A percentile compares a stretch with the other conserved stretches of the same genome.
Evolutionary conservation across 2,888 invertebrate genomes (phyloP).

Genomic region (Silvanus unidentatus): DNA sequence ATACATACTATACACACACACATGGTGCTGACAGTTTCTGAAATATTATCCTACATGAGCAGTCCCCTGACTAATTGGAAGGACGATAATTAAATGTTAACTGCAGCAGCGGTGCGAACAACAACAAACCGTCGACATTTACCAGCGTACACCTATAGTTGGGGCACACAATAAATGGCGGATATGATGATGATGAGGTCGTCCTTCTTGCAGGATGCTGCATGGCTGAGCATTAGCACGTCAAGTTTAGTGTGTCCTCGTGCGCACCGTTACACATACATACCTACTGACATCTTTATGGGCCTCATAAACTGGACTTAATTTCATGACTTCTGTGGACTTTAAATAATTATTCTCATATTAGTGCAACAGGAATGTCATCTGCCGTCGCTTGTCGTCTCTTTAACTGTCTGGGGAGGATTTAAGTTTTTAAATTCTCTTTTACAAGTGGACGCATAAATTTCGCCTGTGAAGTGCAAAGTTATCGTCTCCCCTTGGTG

Average conservation of each 20-base stretch:
- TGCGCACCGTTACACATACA: slow-evolving; percentile 31
- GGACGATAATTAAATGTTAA: slow-evolving; percentile 36
- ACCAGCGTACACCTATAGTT: background rate
- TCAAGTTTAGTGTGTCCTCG: slow-evolving; percentile 34
- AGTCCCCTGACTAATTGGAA: slow-evolving; percentile 30
- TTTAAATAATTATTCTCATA: slow-evolving; percentile 23
- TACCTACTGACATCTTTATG: slow-evolving; percentile 37
- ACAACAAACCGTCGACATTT: background rate
- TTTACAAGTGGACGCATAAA: too few relatives aligned
- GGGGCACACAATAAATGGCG: slow-evolving; percentile 9
- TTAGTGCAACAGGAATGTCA: slow-evolving; percentile 19
- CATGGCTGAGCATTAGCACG: slow-evolving; percentile 28
- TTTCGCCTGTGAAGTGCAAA: too few relatives aligned
- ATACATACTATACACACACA: background rate
- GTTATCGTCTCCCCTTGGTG: too few relatives aligned
- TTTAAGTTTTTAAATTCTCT: too few relatives aligned
- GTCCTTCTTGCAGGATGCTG: slow-evolving; percentile 18
- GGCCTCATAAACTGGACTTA: slow-evolving; percentile 32
- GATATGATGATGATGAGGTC: slow-evolving; percentile 18
- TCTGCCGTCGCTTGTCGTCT: too few relatives aligned
- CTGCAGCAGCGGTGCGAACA: slow-evolving; percentile 22
- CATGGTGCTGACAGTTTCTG: slow-evolving; percentile 10
- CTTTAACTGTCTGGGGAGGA: too few relatives aligned
- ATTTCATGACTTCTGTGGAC: slow-evolving; percentile 20
- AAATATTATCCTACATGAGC: slow-evolving; percentile 20